Percentiles rank a stretch among this genome's conserved stretches.
phyloP scores from a whole-genome alignment of 2,113 vertebrate species.

The Ibidorhyncha struthersii region DNA sequence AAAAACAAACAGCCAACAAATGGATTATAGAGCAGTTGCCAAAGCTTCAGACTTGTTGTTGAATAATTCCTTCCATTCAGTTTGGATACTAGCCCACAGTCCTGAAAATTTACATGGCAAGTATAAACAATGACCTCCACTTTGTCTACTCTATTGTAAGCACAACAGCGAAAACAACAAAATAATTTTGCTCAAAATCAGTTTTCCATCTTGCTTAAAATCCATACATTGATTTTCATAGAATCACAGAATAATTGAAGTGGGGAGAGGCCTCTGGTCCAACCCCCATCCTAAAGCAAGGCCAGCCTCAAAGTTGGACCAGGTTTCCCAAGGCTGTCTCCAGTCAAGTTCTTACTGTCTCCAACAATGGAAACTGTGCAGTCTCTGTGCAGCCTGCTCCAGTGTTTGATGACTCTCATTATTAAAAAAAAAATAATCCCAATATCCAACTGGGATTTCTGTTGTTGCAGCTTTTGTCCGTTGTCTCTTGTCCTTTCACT shows the following conservation, averaged over 20 bases:
- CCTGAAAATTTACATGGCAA: not conserved
- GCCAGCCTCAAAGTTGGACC: not conserved
- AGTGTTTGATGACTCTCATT: not conserved
- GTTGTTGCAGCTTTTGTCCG: not conserved
- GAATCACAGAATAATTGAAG: not conserved
- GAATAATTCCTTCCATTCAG: conserved; percentile 28
- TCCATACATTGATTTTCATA: not conserved
- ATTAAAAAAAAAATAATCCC: not conserved
- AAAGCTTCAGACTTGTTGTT: conserved; percentile 23
- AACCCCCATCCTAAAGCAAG: not conserved
- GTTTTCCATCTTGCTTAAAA: not conserved
- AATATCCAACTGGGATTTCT: not conserved
- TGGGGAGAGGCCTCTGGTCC: not conserved
- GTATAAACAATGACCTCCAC: not conserved
- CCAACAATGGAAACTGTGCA: not conserved
- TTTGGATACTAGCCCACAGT: not conserved
- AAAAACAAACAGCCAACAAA: conserved; percentile 58
- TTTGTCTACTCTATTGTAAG: not conserved
- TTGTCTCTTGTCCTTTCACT: not conserved
- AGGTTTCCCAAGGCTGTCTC: not conserved
- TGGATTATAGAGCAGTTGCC: conserved; percentile 38
- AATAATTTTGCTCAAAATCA: not conserved
- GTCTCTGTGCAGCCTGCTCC: not conserved
- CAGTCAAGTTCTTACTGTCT: not conserved
- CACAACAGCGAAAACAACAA: not conserved